Base-by-base conservation (phyloP, 2,797 vertebrate genomes). In the Emydoidea blandingii region DNA sequence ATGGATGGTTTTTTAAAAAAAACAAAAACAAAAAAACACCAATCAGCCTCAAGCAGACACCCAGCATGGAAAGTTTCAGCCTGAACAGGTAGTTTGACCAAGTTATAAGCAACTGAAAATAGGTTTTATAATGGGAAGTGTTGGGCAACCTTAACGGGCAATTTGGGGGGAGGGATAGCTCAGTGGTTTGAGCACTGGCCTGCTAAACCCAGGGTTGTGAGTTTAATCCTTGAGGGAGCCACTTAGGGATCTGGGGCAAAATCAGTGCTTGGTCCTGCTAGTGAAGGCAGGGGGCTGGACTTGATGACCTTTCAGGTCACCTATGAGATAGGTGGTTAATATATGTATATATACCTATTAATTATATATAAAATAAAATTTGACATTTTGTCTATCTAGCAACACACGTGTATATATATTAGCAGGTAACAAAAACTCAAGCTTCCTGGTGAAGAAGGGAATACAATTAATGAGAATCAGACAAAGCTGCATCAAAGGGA, bases 51-150 rank as follows among this genome's bases (percentile, higher is more conserved):
- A 95, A 94, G 96, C 97, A 95, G 97, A 95, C 95, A 97, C 95
- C 96, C 97, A 96, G 95, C 96, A 96, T 90, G 88, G 92, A 97
- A 95, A 90, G 96, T 97, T 97, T 97, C 94, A 97, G 93, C 93
- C 95, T 94, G 96, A 97, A 97, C 96, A 97, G 96, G 96, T 97
- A 96, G 95, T 95, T 97, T 95, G 92, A 92, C 93, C 84, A 90
- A 93, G 95, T 96, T 97, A 94, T 95, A 92, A 94, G 91, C 84
- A 97, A 96, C 84, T 87, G 88, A 34, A 10, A 93, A 94, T 90
- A 88, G 85, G 59, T 91, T 95, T 96, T 95, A 96, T 97, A 97
- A 97, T 96, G 96, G 94, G 96, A 96, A 85, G 80, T 94, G 95
- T 89, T 49, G 94, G 1, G 0, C 91, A 96, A 86, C 96, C 83